phyloP scores from a whole-genome alignment of 1,140 invertebrate species.

The Achroia grisella region DNA sequence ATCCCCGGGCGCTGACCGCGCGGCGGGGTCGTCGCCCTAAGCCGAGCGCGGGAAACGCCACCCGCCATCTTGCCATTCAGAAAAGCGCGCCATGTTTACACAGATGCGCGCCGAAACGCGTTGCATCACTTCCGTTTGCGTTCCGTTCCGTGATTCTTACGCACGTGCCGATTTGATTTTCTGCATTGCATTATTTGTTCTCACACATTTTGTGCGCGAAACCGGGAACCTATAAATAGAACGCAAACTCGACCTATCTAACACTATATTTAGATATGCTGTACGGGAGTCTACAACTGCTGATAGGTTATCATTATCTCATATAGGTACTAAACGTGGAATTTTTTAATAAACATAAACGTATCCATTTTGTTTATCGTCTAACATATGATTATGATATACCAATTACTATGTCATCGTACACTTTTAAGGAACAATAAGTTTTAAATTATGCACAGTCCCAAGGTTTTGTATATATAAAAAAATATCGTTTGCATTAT shows the following conservation, averaged over 20 bases:
- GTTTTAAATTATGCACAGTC: no score
- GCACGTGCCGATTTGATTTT: constrained; percentile 42
- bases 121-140: constrained; percentile 68
- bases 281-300: no score
- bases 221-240: no score
- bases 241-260: no score
- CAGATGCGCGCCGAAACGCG: constrained; percentile 68
- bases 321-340: no score
- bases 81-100: constrained; percentile 69
- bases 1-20: constrained; percentile 68
- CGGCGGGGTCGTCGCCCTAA: constrained; percentile 52
- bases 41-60: constrained; percentile 54
- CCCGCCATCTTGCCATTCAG: constrained; percentile 59
- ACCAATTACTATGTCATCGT: constrained; percentile 2
- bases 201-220: neutral
- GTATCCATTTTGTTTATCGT: no score
- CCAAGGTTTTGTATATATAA: neutral
- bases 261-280: no score
- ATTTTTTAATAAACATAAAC: no score
- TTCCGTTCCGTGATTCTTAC: constrained; percentile 49
- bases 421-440: neutral
- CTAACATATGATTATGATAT: no score
- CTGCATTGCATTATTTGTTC: neutral
- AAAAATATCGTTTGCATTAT: constrained; percentile 2
- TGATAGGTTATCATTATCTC: no score